These are phyloP conservation scores for Fregetta grallaria DNA, from an alignment of 2,113 vertebrate genomes.

Conservation along the genomic window DNA sequence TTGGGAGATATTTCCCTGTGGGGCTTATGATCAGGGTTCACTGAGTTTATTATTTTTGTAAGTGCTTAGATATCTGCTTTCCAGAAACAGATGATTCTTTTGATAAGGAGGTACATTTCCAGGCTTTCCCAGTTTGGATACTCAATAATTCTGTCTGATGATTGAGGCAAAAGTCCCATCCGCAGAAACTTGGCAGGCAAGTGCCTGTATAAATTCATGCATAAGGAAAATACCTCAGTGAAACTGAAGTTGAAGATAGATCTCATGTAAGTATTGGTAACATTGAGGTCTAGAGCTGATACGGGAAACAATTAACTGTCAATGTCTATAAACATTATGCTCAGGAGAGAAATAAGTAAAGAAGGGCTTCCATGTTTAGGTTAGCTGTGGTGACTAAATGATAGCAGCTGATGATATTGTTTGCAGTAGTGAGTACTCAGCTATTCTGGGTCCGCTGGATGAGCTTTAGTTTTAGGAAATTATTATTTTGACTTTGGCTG, in stretches of 20 bases:
- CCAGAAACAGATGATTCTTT: not conserved
- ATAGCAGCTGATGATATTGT: not conserved
- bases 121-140: not conserved
- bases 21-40: not conserved
- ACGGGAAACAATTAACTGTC: not conserved
- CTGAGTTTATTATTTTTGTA: not conserved
- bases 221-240: not conserved
- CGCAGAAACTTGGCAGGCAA: not conserved
- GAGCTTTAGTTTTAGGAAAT: not conserved
- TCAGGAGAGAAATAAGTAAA: not conserved
- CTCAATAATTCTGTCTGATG: not conserved
- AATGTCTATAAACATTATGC: not conserved
- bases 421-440: not conserved
- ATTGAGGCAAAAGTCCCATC: not conserved
- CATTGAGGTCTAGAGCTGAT: not conserved
- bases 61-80: not conserved
- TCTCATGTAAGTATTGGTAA: not conserved
- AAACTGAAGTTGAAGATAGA: not conserved
- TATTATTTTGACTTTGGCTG: not conserved
- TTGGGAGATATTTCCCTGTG: not conserved
- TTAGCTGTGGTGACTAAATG: not conserved
- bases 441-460: not conserved
- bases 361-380: not conserved
- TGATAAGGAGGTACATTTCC: not conserved
- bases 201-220: not conserved